A percentile compares a stretch with the other conserved stretches of the same genome.
Evolutionary conservation across 2,888 invertebrate genomes (phyloP).

Genomic region (Cheiracanthium punctorium): DNA sequence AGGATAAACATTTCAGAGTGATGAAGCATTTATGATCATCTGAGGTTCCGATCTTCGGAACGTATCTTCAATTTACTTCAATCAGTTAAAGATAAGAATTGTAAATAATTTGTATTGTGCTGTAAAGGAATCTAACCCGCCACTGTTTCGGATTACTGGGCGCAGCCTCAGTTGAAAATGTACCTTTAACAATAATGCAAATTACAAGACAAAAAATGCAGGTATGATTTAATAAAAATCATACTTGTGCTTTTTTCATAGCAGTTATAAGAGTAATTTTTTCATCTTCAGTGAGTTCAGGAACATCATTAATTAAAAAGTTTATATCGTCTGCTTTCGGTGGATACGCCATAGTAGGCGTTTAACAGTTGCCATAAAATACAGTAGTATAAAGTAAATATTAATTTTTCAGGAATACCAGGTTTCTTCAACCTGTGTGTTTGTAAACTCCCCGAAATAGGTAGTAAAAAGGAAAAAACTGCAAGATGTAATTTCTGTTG

Average conservation of each 20-base stretch:
- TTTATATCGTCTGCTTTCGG: conserved; percentile 68
- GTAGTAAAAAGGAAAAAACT: too few species aligned
- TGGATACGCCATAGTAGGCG: conserved; percentile 61
- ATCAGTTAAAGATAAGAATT: not conserved
- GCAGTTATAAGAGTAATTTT: conserved; percentile 66
- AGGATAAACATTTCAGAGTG: not conserved
- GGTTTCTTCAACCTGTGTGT: too few species aligned
- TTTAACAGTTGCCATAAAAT: conserved; percentile 40
- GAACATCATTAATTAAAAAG: conserved; percentile 68
- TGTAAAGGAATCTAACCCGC: not conserved
- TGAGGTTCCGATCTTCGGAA: too few species aligned
- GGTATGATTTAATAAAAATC: not conserved
- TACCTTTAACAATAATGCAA: not conserved
- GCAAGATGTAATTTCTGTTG: too few species aligned
- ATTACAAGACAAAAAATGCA: not conserved
- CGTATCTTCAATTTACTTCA: not conserved
- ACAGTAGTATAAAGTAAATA: too few species aligned
- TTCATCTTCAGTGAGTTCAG: conserved; percentile 71
- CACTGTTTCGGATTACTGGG: not conserved
- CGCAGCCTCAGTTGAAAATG: not conserved
- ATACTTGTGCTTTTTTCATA: conserved; percentile 71
- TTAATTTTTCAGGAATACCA: too few species aligned
- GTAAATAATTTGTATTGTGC: not conserved
- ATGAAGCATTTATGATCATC: not conserved
- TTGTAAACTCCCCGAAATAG: too few species aligned